phyloP scores from a whole-genome alignment of 2,888 invertebrate species.

The Gastrophysa polygoni region DNA sequence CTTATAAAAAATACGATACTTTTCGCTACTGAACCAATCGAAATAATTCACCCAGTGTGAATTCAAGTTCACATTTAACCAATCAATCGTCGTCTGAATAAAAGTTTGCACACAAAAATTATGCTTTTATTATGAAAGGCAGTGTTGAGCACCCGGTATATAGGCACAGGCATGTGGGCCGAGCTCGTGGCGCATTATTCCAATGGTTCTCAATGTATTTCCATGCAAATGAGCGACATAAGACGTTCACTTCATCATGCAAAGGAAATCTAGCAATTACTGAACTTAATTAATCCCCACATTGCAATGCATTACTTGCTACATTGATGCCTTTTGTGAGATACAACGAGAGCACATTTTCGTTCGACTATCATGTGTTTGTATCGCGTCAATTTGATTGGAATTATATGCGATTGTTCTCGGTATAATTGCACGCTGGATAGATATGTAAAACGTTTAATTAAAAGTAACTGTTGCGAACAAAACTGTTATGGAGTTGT shows the following conservation, averaged over 20 bases:
- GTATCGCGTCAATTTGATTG: not conserved
- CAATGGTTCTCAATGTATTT: not conserved
- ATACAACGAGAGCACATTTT: not conserved
- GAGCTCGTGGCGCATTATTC: too few species aligned
- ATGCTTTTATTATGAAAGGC: not conserved
- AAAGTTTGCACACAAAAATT: too few species aligned
- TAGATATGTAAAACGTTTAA: not conserved
- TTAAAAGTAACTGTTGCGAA: not conserved
- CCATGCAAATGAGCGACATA: not conserved
- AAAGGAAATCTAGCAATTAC: slow-evolving; percentile 22
- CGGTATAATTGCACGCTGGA: not conserved
- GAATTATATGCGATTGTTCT: not conserved
- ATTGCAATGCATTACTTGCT: not conserved
- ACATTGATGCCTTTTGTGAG: not conserved
- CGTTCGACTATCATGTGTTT: not conserved
- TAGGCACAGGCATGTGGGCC: not conserved
- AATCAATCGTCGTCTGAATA: too few species aligned
- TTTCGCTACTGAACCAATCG: too few species aligned
- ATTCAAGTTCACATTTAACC: too few species aligned
- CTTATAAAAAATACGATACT: too few species aligned
- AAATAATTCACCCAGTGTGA: too few species aligned
- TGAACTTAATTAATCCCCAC: slow-evolving; percentile 21
- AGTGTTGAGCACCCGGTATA: not conserved
- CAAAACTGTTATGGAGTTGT: not conserved
- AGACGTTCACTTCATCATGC: slow-evolving; percentile 6